Base-by-base conservation (phyloP, 1,140 invertebrate genomes). In the Euwallacea fornicatus region DNA sequence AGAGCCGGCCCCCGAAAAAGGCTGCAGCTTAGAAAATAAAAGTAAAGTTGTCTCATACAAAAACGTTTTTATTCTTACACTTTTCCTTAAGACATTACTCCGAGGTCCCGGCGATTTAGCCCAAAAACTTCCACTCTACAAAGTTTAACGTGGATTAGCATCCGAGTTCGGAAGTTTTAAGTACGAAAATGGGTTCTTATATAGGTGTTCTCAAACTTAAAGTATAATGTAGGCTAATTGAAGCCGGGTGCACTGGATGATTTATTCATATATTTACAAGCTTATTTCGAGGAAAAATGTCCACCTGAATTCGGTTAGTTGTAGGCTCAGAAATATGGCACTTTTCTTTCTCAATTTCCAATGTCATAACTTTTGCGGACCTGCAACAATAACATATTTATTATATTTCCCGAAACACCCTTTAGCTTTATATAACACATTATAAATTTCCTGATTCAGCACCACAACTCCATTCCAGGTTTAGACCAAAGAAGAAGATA, bases 111-210 rank as follows among this genome's bases (percentile, higher is more conserved):
- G 69, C 61, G 54, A 71, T 60, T 65, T 71, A 58, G 69, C 55
- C 63, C 61, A 69, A 64, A 61, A 60, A 66, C 62, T 71, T 61
- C 63, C 44, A 66, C 63, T 66, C 6, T 66, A 15, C 43, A 66
- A 71, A 71, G 69, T 71, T 70, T 70, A 64, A 70, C 59, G 61
- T 70, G 61, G 69, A 70, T 70, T 70, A 70, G 61, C 69, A 70
- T 70, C 61, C 47, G 60, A 70, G 21, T 56, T 65, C 56, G 66
- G 41, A 70, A 70, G 69, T 70, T 70, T 61, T 64, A 70, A 70
- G 69, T 46, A 58, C 53, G 59, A 62, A 63, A 62, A 65, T 63
- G 54, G 33, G 46, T 70, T 70, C 33, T 64, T 70, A 70, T 64
- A 59, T 46, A 55, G 61, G 50, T 64, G 33, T 43, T 58, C 64